Conservation (phyloP, 2,113 vertebrate species). For the Lepidothrix coronata region DNA sequence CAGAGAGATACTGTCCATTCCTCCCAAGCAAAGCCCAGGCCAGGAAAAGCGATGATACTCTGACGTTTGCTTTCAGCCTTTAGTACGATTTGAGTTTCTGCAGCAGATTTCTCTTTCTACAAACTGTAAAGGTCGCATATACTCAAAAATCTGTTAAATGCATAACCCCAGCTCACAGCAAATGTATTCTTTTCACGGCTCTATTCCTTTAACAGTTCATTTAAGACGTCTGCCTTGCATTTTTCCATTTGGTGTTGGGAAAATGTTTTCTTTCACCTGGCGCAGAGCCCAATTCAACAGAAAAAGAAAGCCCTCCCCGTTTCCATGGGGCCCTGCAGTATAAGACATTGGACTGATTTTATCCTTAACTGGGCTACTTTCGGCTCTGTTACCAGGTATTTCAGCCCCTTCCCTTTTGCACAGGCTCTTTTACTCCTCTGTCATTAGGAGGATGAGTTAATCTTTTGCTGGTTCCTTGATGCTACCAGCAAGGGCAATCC, state of each 20-base stretch:
- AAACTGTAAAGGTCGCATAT: background rate
- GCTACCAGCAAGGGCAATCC: background rate
- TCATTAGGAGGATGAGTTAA: background rate
- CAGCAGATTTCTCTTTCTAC: background rate
- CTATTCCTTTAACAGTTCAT: slow-evolving; percentile 60
- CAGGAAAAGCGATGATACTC: background rate
- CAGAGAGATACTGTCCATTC: background rate
- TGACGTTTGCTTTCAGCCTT: background rate
- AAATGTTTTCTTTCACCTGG: slow-evolving; percentile 66
- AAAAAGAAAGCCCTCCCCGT: slow-evolving; percentile 13
- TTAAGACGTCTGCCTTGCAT: slow-evolving; percentile 45
- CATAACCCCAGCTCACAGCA: slow-evolving; percentile 18
- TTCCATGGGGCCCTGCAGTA: slow-evolving; percentile 20
- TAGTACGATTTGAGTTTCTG: background rate
- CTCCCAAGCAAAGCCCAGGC: background rate
- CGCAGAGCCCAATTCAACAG: slow-evolving; percentile 44
- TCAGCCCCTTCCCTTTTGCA: background rate
- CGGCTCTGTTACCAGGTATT: background rate
- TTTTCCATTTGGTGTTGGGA: slow-evolving; percentile 58
- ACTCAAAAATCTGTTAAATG: slow-evolving; percentile 57
- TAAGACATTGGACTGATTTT: background rate
- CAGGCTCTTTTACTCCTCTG: background rate
- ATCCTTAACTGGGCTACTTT: slow-evolving; percentile 1
- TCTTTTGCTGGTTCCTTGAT: background rate
- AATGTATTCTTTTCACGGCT: slow-evolving; percentile 53